phyloP scores from a whole-genome alignment of 2,888 invertebrate genomes.

The Leucozona laternaria region DNA sequence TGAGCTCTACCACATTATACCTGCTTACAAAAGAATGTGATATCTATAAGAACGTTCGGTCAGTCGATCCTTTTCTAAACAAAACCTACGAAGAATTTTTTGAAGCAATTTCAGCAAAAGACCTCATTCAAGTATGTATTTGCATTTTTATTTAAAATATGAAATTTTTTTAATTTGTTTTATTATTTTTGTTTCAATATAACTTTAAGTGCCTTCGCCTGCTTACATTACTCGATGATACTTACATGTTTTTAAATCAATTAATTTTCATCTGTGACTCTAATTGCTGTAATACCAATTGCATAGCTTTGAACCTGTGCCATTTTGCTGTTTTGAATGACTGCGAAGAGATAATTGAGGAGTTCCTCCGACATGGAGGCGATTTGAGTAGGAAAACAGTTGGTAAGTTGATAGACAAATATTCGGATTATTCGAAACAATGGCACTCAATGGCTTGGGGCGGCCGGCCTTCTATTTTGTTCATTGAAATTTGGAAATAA shows the following conservation, averaged over 20 bases:
- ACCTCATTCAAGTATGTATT: constrained; percentile 51
- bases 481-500: too few relatives aligned
- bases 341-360: constrained; percentile 62
- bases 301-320: constrained; percentile 72
- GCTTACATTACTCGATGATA: background rate
- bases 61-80: constrained; percentile 47
- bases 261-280: constrained; percentile 53
- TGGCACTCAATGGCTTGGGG: too few relatives aligned
- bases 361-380: constrained; percentile 71
- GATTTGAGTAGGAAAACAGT: constrained; percentile 74
- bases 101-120: constrained; percentile 59
- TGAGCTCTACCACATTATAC: constrained; percentile 34
- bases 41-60: background rate
- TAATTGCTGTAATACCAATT: constrained; percentile 43
- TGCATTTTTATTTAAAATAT: background rate
- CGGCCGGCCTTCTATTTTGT: too few relatives aligned
- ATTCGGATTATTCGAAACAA: background rate
- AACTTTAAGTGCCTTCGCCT: constrained; percentile 23
- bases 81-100: constrained; percentile 61
- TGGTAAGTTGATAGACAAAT: constrained; percentile 60
- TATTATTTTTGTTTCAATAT: background rate
- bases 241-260: constrained; percentile 39
- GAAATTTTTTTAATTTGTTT: background rate
- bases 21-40: constrained; percentile 6
- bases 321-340: constrained; percentile 76